These are phyloP conservation scores for Lydus trimaculatus DNA, from an alignment of 2,888 invertebrate genomes.

Conservation along the genomic window DNA sequence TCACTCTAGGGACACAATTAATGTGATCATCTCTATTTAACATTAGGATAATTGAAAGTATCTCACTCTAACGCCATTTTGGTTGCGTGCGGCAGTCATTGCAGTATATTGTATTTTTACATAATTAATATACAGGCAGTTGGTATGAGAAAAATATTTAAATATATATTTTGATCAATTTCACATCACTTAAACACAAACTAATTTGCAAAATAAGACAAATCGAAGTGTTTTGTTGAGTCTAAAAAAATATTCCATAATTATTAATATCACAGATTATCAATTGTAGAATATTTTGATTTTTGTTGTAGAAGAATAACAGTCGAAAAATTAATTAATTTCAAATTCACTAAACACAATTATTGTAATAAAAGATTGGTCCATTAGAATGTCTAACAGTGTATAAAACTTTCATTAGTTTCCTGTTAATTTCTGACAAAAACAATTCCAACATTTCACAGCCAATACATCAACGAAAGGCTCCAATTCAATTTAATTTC, in stretches of 20 bases:
- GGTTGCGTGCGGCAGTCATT: conserved; percentile 30
- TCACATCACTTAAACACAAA: neutral
- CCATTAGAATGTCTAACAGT: neutral
- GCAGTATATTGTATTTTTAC: conserved; percentile 20
- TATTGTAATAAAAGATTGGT: neutral
- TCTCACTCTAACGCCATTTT: conserved; percentile 30
- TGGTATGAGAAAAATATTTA: conserved; percentile 1
- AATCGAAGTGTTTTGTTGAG: neutral
- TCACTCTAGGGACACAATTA: neutral
- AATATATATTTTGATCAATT: neutral
- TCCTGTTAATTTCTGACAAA: neutral
- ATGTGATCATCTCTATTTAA: conserved; percentile 8
- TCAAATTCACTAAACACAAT: neutral
- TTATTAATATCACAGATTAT: conserved; percentile 10
- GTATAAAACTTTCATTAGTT: neutral
- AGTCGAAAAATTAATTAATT: neutral
- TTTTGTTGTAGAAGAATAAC: neutral
- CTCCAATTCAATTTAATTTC: neutral
- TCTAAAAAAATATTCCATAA: neutral
- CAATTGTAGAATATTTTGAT: neutral
- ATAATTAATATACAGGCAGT: conserved; percentile 16
- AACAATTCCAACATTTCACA: neutral
- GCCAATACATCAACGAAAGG: neutral
- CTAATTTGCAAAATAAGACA: neutral
- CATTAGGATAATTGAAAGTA: conserved; percentile 10